phyloP scores from a whole-genome alignment of 1,140 invertebrate genomes.

The Helicorthomorpha holstii region DNA sequence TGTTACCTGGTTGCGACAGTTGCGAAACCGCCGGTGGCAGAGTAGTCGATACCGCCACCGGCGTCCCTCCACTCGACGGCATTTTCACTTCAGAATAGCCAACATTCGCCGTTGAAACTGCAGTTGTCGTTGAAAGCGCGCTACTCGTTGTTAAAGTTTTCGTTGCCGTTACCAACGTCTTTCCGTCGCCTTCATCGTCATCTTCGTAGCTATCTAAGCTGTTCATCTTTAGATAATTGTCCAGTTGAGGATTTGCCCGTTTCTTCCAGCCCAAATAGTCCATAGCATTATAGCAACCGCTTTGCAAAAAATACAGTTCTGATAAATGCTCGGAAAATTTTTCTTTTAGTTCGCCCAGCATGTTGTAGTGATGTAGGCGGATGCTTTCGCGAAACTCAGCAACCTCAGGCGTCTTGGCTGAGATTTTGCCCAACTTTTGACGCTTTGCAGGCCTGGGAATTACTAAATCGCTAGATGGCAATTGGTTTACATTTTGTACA shows the following conservation, averaged over 20 bases:
- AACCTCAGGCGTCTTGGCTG: slow-evolving; percentile 18
- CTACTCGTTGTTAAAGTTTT: slow-evolving; percentile 1
- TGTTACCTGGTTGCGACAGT: slow-evolving; percentile 15
- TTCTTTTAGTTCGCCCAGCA: slow-evolving; percentile 26
- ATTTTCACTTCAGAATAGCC: slow-evolving; percentile 38
- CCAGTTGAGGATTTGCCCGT: slow-evolving; percentile 48
- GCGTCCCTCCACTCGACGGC: slow-evolving; percentile 38
- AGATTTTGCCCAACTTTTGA: slow-evolving; percentile 24
- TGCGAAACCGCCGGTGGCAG: slow-evolving; percentile 40
- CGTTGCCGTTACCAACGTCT: slow-evolving; percentile 11
- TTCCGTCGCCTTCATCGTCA: slow-evolving; percentile 34
- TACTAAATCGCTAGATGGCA: background rate
- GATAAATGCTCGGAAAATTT: slow-evolving; percentile 59
- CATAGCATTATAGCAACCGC: slow-evolving; percentile 68
- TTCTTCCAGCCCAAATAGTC: slow-evolving; percentile 68
- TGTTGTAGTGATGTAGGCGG: slow-evolving; percentile 17
- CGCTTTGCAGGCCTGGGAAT: slow-evolving; percentile 19
- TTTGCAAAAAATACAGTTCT: slow-evolving; percentile 68
- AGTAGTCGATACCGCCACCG: slow-evolving; percentile 39
- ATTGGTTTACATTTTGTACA: background rate
- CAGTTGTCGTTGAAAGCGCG: slow-evolving; percentile 1
- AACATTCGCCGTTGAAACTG: background rate
- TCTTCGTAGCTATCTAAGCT: slow-evolving; percentile 49
- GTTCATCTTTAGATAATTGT: slow-evolving; percentile 54
- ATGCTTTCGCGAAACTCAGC: slow-evolving; percentile 19